Base-by-base conservation (phyloP, 2,888 invertebrate species). In the Hanleya hanleyi region DNA sequence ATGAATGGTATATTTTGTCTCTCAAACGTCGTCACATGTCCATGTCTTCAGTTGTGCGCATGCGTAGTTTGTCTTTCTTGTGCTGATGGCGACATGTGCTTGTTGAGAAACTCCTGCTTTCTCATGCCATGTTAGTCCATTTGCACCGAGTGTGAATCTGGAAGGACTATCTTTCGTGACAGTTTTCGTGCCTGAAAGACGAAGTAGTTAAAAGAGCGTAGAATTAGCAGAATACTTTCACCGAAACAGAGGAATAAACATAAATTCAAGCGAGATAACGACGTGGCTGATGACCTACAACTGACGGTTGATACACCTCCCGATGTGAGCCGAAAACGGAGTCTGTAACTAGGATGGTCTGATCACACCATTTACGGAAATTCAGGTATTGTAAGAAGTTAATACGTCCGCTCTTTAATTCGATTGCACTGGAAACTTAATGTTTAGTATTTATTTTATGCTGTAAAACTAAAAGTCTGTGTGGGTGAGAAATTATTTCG, bases 61-160 rank as follows among this genome's bases (percentile, higher is more conserved):
- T 84, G 87, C 87, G 83, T 77, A 74, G 15, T 78, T 66, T 69
- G 74, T 75, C 77, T 78, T 74, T 73, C 76, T 77, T 75, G 78
- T 82, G 76, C 80, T 81, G 84, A 87, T 87, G 87, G 87, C 87
- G 87, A 87, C 87, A 87, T 87, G 87, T 87, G 87, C 86, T 83
- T 76, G 62, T 73, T 65, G 73, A 70, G 77, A 77, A 76, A 76
- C 68, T 69, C 47, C 36, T 51, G 71, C 41, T 81, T 78, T 80
- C 73, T 73, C 73, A 64, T 71, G 80, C 79, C 80, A 81, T 81
- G 81, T 81, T 79, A 57, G 74, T 70, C 72, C 41, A 41, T 50
- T 71, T 72, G 77, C 73, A 71, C 51, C 35, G 49, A 49, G 57
- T 57, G 29, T 72, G 49, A 33, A n/a, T 50, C 18, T 36, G 26